phyloP scores from a whole-genome alignment of 2,797 vertebrate species.

The Sparidentex hasta region DNA sequence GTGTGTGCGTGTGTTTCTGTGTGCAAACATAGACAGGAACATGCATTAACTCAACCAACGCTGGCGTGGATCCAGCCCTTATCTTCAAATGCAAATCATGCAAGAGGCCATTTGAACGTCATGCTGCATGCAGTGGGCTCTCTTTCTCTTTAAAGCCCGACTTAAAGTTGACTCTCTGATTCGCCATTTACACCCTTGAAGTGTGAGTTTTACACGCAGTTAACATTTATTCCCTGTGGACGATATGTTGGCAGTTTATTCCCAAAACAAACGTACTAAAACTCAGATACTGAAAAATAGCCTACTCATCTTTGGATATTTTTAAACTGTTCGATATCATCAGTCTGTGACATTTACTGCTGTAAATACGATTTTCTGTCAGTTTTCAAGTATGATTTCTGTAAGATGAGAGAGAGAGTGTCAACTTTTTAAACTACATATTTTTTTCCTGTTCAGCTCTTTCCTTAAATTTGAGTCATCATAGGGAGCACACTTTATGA shows the following conservation, averaged over 20 bases:
- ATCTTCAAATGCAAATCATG: slow-evolving; percentile 29
- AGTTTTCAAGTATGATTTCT: background rate
- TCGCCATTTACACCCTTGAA: background rate
- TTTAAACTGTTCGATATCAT: background rate
- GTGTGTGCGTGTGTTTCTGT: background rate
- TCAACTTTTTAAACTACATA: background rate
- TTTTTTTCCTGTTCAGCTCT: background rate
- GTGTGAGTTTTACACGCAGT: background rate
- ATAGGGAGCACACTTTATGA: background rate
- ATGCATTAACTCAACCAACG: slow-evolving; percentile 16
- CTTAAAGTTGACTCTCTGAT: no score
- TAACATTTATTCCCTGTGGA: background rate
- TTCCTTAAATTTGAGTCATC: background rate
- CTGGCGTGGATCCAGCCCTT: slow-evolving; percentile 23
- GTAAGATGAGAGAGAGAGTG: no score
- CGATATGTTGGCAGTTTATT: background rate
- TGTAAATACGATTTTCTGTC: background rate
- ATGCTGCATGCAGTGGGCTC: background rate
- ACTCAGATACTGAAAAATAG: background rate
- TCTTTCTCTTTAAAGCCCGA: background rate
- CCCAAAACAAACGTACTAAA: background rate
- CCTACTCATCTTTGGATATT: background rate
- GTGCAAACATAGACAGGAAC: background rate
- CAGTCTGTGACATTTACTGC: background rate
- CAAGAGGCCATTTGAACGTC: slow-evolving; percentile 5